Conservation (phyloP, 2,797 vertebrate genomes). For the Perodicticus potto region DNA sequence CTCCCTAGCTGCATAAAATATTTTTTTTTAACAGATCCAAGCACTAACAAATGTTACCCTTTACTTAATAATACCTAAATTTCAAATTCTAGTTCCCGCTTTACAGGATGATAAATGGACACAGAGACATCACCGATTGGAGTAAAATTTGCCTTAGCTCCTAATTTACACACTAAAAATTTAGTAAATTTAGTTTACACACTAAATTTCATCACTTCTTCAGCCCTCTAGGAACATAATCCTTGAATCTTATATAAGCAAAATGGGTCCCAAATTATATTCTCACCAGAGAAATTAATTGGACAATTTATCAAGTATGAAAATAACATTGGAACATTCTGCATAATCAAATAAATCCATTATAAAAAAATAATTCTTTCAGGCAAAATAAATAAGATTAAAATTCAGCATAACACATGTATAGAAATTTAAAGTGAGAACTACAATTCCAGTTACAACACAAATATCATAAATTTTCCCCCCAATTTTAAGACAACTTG, state of each 20-base stretch:
- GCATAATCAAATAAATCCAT: constrained; percentile 55
- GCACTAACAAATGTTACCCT: constrained; percentile 8
- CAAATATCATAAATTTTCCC: not conserved
- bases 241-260: constrained; percentile 26
- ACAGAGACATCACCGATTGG: constrained; percentile 17
- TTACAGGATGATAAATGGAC: not conserved
- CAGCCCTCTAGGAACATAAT: constrained; percentile 19
- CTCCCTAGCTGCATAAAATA: not conserved
- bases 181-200: not conserved
- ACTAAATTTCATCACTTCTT: constrained; percentile 25
- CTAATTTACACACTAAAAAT: too few species aligned
- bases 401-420: constrained; percentile 41
- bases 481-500: not conserved
- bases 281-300: constrained; percentile 64
- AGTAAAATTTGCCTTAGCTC: not conserved
- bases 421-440: not conserved
- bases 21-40: not conserved
- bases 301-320: constrained; percentile 62
- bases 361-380: constrained; percentile 39
- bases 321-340: constrained; percentile 64
- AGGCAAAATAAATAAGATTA: constrained; percentile 72
- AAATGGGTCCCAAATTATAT: constrained; percentile 57
- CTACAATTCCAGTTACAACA: not conserved
- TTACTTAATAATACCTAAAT: constrained; percentile 22
- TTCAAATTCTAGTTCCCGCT: constrained; percentile 22